Evolutionary conservation across 2,888 invertebrate genomes (phyloP), one percentile per base, ranked within the genome.

Genomic region (Prenolepis imparis): DNA sequence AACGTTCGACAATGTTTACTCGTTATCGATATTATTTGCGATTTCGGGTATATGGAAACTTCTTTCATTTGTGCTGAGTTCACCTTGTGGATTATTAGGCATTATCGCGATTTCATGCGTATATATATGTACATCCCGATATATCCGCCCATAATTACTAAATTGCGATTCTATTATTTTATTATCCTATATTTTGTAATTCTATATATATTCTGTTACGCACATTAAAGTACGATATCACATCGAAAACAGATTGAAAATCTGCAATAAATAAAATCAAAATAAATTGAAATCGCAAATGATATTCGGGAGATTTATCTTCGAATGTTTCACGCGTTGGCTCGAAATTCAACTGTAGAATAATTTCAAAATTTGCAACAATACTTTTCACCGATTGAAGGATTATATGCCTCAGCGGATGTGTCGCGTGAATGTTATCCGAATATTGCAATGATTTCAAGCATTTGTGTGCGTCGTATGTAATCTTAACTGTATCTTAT

Each of bases 281-380:
- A 28, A 28, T 28, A 9, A 18, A 66, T 75, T 12, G 52, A 52
- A n/a, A 52, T 66, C 24, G 24, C 1, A 44, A 24, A 59, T 28
- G 8, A 57, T 11, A 32, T 21, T 11, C 8, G 9, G 2, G 8
- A 52, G 18, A 75, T 74, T 64, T 15, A 21, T 64, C 8, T 8
- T 18, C 12, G 12, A 21, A 44, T 11, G 21, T 44, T 4, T 72
- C 18, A 39, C n/a, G 5, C 18, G 28, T 11, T 52, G n/a, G 21
- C 11, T 70, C 9, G 36, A 70, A 55, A 70, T 55, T 18, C 15
- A 68, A 68, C 12, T 68, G 2, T 52, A 15, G 52, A 57, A n/a
- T 0, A 72, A 39, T 72, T 72, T 12, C 4, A 24, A 72, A 36
- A 72, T 55, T 8, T 52, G 0, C 55, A 21, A 39, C 0, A 18